Base-by-base conservation (phyloP, 1,140 invertebrate species). In the Drosophila erecta region DNA sequence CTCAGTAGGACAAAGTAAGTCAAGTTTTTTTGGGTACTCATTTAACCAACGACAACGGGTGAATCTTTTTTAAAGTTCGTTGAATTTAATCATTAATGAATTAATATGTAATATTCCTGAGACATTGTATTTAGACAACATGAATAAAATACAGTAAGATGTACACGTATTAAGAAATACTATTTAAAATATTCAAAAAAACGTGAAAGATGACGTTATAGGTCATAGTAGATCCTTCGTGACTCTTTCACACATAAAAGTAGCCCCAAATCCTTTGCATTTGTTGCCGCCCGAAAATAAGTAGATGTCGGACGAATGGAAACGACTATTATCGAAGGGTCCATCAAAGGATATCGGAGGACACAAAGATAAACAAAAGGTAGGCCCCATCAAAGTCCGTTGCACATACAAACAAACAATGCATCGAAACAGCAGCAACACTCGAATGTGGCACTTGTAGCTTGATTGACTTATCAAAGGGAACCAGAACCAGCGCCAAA, bases 401-500 rank as follows among this genome's bases (percentile, higher is more conserved):
- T 37, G 35, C 61, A 55, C 44, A 47, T 66, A 47, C 60, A 41
- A 65, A 53, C 54, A 59, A 58, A 76, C 75, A 87, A 81, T 78
- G 75, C 65, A 61, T 83, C 69, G 60, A 61, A 24, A 76, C 72
- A 57, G 71, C 70, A 64, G 38, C 83, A 75, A 70, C 72, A 84
- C 83, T 83, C 79, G 83, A 87, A 87, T 86, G 85, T 87, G 83
- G 74, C 83, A 86, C 83, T 87, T 89, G 47, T 33, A 80, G 79
- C 76, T 64, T 89, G 84, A 89, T 89, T 89, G 84, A 89, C 84
- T 89, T 89, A 89, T 89, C 84, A 87, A 87, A 85, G 87, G 83
- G 69, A 89, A 76, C 78, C 40, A 41, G 41, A 20, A 15, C 15
- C 40, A 44, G 67, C 79, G 76, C 77, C 66, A 47, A 30, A 76